A percentile compares a stretch with the other conserved stretches of the same genome.
Evolutionary conservation across 2,888 invertebrate genomes (phyloP).

Genomic region (Pandemis cinnamomeana): DNA sequence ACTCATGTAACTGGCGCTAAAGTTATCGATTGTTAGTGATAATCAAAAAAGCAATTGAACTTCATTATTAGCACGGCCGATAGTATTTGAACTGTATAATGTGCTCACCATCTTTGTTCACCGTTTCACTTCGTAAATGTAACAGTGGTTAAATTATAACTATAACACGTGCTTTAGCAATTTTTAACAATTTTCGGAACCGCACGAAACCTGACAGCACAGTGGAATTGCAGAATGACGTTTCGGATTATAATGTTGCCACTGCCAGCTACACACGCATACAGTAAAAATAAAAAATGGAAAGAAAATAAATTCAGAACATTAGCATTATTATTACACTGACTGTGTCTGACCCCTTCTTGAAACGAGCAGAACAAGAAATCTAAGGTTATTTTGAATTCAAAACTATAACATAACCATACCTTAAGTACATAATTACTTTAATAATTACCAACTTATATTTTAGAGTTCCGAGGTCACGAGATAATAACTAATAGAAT

Average conservation of each 20-base stretch:
- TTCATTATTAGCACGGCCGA: neutral
- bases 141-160: neutral
- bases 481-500: no score
- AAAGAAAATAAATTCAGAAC: no score
- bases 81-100: neutral
- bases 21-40: slow-evolving; percentile 17
- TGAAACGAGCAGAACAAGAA: no score
- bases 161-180: slow-evolving; percentile 34
- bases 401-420: no score
- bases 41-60: neutral
- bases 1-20: neutral
- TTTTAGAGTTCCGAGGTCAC: no score
- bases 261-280: neutral
- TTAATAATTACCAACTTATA: no score
- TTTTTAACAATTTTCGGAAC: slow-evolving; percentile 11
- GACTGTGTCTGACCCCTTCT: no score
- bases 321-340: no score
- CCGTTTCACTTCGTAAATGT: neutral
- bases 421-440: no score
- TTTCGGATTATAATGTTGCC: slow-evolving; percentile 6
- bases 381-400: no score
- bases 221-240: neutral
- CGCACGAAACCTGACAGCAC: neutral
- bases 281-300: no score
- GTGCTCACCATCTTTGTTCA: slow-evolving; percentile 24